Percentiles rank a stretch among this genome's conserved stretches.
phyloP scores from a whole-genome alignment of 2,888 invertebrate genomes.

The Drosophila antonietae region DNA sequence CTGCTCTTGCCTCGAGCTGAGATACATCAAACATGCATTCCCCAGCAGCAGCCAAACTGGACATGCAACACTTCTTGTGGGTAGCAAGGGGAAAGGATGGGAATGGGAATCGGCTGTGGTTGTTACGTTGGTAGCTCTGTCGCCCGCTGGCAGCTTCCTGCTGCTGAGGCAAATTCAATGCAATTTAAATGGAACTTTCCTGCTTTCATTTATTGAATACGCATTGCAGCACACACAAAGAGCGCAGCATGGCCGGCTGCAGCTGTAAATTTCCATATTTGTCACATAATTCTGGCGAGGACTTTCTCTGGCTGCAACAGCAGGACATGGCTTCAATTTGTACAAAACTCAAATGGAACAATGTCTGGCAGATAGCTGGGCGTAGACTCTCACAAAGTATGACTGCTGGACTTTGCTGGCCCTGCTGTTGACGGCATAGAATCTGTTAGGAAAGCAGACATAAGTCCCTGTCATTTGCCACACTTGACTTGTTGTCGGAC shows the following conservation, averaged over 20 bases:
- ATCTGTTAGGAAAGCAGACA: slow-evolving; percentile 15
- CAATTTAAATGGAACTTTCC: slow-evolving; percentile 49
- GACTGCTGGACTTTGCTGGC: background rate
- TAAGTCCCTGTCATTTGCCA: slow-evolving; percentile 29
- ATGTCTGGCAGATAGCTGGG: background rate
- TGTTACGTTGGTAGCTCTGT: slow-evolving; percentile 3
- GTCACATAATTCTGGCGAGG: slow-evolving; percentile 16
- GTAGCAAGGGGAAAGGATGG: background rate
- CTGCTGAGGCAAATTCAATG: slow-evolving; percentile 40
- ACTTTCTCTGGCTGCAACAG: slow-evolving; percentile 7
- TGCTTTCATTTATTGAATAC: slow-evolving; percentile 44
- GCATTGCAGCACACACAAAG: slow-evolving; percentile 6
- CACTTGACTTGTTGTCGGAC: slow-evolving; percentile 23
- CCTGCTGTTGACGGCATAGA: slow-evolving; percentile 25
- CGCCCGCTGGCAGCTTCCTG: slow-evolving; percentile 14
- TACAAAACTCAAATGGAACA: slow-evolving; percentile 15
- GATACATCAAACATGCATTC: slow-evolving; percentile 13
- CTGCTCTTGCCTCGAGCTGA: slow-evolving; percentile 3
- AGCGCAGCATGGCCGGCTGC: background rate
- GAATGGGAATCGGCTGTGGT: slow-evolving; percentile 20
- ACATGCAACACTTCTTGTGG: slow-evolving; percentile 29
- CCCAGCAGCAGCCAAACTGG: slow-evolving; percentile 15
- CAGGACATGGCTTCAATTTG: slow-evolving; percentile 22
- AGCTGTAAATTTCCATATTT: slow-evolving; percentile 20
- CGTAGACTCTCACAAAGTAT: background rate